Base-by-base conservation (phyloP, 2,888 invertebrate genomes). In the Gordius sp. region DNA sequence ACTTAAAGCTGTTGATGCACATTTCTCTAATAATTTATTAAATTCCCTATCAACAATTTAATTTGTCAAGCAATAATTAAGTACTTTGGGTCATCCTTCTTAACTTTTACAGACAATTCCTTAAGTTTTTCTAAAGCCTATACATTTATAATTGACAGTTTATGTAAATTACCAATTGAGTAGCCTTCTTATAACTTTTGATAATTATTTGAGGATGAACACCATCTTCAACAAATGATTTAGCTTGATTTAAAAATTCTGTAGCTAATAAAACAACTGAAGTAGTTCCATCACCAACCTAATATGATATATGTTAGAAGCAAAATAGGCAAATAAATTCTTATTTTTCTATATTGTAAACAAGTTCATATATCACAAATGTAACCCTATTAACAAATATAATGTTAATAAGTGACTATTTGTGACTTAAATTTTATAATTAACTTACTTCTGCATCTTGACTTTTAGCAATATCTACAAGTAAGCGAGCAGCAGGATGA, bases 211-310 rank as follows among this genome's bases (percentile, higher is more conserved):
- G 79, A 0, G 97, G 86, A 69, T 97, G 93, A 39, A 82, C 72
- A 16, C 89, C 89, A 70, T 99, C 97, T 67, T 99, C 97, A 28
- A 97, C 78, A 65, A 81, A 91, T 0, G 83, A 80, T 69, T 93
- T 93, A 62, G 86, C 75, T 67, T 87, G 81, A 70, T 87, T 89
- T 62, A 97, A 72, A 62, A 91, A 80, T 71, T 97, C 93, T 16
- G 87, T 87, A 28, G 93, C 86, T 56, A 99, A 70, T 59, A 97
- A 73, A 1, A 93, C 91, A 27, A 97, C 97, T 58, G 83, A 86
- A 0, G 97, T 99, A 8, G 97, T 97, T 2, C 97, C 97, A 72
- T 97, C 97, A 2, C 97, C 97, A 57, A 97, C 83, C 83, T 85
- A 41, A 8, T 33, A 33, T 33, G 39, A 33, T 13, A 33, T 33